Evolutionary conservation across 2,888 invertebrate species (phyloP).

Genomic region (Tenodera sinensis): DNA sequence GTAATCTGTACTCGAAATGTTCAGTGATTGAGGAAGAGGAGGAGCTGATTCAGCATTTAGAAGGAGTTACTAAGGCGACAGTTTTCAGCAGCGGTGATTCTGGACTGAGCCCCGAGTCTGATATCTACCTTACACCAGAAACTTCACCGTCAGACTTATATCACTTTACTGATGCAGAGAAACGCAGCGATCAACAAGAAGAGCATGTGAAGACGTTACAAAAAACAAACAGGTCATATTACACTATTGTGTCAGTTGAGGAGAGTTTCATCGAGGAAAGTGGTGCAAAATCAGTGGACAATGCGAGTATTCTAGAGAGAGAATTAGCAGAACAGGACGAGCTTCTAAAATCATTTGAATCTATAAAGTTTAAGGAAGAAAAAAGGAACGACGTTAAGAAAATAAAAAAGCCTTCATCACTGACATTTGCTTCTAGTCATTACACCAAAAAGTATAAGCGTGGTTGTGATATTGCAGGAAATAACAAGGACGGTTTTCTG

Average conservation of each 20-base stretch:
- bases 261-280: constrained; percentile 42
- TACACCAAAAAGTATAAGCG: constrained; percentile 40
- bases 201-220: constrained; percentile 19
- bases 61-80: constrained; percentile 41
- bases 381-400: constrained; percentile 41
- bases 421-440: constrained; percentile 45
- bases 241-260: constrained; percentile 37
- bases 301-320: constrained; percentile 46
- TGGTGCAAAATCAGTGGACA: constrained; percentile 44
- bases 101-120: constrained; percentile 45
- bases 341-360: constrained; percentile 51
- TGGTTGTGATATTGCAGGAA: constrained; percentile 4
- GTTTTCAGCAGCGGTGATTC: constrained; percentile 36
- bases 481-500: neutral
- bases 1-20: constrained; percentile 53
- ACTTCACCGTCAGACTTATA: constrained; percentile 43
- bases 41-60: constrained; percentile 49
- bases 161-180: neutral
- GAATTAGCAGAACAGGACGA: constrained; percentile 54
- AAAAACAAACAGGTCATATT: constrained; percentile 34
- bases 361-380: constrained; percentile 43
- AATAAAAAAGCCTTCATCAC: constrained; percentile 36
- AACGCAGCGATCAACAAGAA: neutral
- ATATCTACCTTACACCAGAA: constrained; percentile 51
- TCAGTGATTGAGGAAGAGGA: constrained; percentile 50